Evolutionary conservation across 2,113 vertebrate genomes (phyloP), one percentile per base, ranked within the genome.

Genomic region (Scopus umbretta): DNA sequence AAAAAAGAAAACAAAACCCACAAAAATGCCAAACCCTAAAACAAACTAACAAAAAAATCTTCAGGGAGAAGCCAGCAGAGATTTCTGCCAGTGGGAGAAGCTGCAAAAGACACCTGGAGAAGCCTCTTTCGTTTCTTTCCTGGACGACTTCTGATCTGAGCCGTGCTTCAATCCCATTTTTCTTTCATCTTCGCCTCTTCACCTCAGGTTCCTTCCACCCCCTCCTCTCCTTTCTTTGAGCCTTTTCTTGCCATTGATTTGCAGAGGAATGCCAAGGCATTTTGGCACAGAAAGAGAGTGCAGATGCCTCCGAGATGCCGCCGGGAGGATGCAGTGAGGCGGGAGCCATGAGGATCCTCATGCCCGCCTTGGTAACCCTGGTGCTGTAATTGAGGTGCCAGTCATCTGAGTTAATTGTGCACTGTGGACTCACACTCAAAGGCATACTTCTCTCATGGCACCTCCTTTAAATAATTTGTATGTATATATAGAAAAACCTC

Each of bases 201-300:
- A 86, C 81, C 92, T 86, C 75, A 20, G 88, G 58, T 94, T 93
- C 67, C 74, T 95, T 78, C 93, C 49, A 4, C 90, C 71, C 36
- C 16, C 81, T 94, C 87, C 1, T 1, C 81, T 94, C 59, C 32
- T 62, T 92, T 86, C 84, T 92, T 7, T 4, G 11, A 91, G 65
- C 86, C 47, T 94, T 72, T 80, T 62, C 94, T 88, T 80, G 85
- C 94, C 92, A 93, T 94, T 25, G 92, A 92, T 94, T 80, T 80
- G 74, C 79, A 78, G 93, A 82, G 66, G 82, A 15, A 6, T 80
- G 85, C 93, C 94, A 93, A 73, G 49, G 72, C 42, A 0, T 65
- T 72, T 50, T 93, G 96, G 93, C 95, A 93, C 10, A 4, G 42
- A 20, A 5, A 34, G 83, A 34, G 34, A 29, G 78, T 9, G 36